phyloP scores from a whole-genome alignment of 2,113 vertebrate species.

The Rhinopomastus cyanomelas region DNA sequence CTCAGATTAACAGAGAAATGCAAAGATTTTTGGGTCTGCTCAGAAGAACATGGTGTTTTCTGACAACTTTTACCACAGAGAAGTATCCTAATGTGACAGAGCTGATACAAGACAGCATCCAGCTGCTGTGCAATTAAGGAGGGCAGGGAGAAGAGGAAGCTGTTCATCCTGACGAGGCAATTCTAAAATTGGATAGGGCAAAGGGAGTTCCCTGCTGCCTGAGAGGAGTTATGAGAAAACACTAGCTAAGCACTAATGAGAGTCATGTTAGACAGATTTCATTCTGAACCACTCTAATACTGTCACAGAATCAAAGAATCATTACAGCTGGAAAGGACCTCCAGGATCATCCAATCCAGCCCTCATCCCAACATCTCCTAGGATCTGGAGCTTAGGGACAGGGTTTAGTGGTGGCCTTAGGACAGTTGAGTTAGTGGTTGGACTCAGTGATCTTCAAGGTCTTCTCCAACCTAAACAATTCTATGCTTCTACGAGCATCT shows the following conservation, averaged over 20 bases:
- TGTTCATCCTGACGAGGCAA: not conserved
- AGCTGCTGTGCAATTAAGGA: not conserved
- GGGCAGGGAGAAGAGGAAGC: no score
- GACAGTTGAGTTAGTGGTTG: no score
- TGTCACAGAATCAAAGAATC: no score
- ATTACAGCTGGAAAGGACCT: no score
- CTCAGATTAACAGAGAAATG: not conserved
- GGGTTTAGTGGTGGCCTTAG: no score
- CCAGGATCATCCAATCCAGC: no score
- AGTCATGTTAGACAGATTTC: not conserved
- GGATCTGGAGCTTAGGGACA: no score
- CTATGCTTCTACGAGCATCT: no score
- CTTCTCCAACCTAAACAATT: no score
- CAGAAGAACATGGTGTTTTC: not conserved
- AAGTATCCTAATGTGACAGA: not conserved
- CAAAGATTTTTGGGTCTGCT: not conserved
- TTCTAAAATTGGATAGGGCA: not conserved
- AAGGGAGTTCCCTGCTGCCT: not conserved
- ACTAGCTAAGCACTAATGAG: not conserved
- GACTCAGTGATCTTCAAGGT: no score
- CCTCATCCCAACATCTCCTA: no score
- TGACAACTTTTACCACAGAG: not conserved
- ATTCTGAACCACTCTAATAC: not conserved
- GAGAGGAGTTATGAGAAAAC: not conserved
- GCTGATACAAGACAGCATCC: not conserved